phyloP scores from a whole-genome alignment of 37 sponge, comb jelly and placozoan genomes.

The Chondrosia reniformis region DNA sequence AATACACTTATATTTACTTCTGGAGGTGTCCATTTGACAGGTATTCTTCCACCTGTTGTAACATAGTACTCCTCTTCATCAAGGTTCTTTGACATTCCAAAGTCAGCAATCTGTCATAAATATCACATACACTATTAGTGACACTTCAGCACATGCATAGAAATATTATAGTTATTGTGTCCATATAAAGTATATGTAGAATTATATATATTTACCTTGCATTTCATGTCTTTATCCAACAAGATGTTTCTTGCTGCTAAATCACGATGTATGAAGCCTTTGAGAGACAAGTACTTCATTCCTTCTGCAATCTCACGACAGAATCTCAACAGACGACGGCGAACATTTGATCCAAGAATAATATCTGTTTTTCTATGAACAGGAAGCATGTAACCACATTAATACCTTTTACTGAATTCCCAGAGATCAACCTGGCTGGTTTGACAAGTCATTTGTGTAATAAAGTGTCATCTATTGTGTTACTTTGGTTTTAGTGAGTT shows the following conservation, averaged over 20 bases:
- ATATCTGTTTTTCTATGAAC: too few species aligned
- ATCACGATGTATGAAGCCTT: slow-evolving; percentile 1
- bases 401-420: too few species aligned
- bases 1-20: too few species aligned
- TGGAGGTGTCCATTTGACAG: slow-evolving; percentile 23
- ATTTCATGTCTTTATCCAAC: not conserved
- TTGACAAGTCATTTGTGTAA: too few species aligned
- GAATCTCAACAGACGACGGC: too few species aligned
- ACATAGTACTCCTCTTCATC: slow-evolving; percentile 5
- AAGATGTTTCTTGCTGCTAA: not conserved
- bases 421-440: too few species aligned
- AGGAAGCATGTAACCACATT: too few species aligned
- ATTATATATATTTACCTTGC: not conserved
- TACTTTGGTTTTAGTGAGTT: too few species aligned
- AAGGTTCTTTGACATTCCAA: slow-evolving; percentile 15
- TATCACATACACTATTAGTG: not conserved
- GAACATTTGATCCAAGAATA: too few species aligned
- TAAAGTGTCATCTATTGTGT: too few species aligned
- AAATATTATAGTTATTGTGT: too few species aligned
- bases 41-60: slow-evolving; percentile 8
- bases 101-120: slow-evolving; percentile 13
- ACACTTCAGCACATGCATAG: too few species aligned
- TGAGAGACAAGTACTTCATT: not conserved
- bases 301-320: not conserved
- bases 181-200: not conserved